Base-by-base conservation (phyloP, 2,888 invertebrate genomes). In the Chalcis sispes region DNA sequence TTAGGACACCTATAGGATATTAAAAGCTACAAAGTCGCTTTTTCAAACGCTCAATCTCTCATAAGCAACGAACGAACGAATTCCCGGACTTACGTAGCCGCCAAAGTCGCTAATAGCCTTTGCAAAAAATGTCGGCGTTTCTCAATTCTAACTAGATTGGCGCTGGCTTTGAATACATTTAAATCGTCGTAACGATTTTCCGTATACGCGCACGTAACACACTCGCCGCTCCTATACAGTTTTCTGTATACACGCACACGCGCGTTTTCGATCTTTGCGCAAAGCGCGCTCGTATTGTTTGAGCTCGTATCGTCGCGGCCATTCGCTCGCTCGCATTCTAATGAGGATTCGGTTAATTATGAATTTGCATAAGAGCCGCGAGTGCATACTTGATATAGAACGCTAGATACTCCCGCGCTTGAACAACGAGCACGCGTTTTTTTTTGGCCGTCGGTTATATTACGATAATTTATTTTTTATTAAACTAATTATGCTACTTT, bases 271-370 rank as follows among this genome's bases (percentile, higher is more conserved):
- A 72, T 72, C 29, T 36, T 10, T 36, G 4, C 36, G 36, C 36
- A 1, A 27, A 13, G 23, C 10, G 42, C n/a, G 36, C 40, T 50
- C 59, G 46, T 46, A 72, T 66, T 74, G 62, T 69, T 73, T 27
- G 7, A n/a, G n/a, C n/a, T n/a, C n/a, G n/a, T 32, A 32, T 8
- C 3, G 7, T 42, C 42, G 56, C 62, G 36, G 56, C 56, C 58
- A 40, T 40, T 50, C 42, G 61, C 62, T 7, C 25, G 46, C 40
- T 66, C 61, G 66, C 71, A 71, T 75, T 75, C 75, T 71, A 75
- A 71, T 50, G 59, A 61, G 66, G 75, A 75, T 75, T 71, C 71
- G 50, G 65, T 54, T 71, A 65, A 75, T 75, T 66, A 66, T 46
- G 61, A 52, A 74, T 75, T 75, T 75, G 75, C 75, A 75, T 75